Evolutionary conservation across 2,888 invertebrate species (phyloP).

Genomic region (Lepidonotus clava): DNA sequence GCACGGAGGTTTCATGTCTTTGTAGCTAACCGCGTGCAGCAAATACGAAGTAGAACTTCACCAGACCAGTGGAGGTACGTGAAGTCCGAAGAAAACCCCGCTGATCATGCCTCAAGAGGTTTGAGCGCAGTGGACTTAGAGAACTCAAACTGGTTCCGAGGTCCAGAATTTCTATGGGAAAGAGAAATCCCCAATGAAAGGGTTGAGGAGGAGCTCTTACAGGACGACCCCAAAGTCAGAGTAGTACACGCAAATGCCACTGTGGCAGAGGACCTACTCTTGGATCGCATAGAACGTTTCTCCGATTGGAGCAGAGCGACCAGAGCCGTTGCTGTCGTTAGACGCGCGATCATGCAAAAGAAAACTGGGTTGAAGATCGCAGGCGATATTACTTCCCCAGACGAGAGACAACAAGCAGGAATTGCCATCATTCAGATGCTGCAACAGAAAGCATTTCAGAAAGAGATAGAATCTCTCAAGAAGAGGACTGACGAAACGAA

Average conservation of each 20-base stretch:
- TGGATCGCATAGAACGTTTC: slow-evolving; percentile 22
- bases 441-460: slow-evolving; percentile 30
- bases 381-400: not conserved
- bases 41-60: slow-evolving; percentile 64
- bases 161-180: slow-evolving; percentile 60
- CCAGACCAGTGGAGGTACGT: slow-evolving; percentile 68
- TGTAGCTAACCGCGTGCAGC: slow-evolving; percentile 67
- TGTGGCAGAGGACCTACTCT: not conserved
- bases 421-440: not conserved
- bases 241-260: not conserved
- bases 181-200: not conserved
- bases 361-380: not conserved
- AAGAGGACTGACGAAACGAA: not conserved
- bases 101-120: slow-evolving; percentile 70
- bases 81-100: slow-evolving; percentile 70
- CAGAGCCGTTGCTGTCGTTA: not conserved
- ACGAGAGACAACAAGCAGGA: slow-evolving; percentile 44
- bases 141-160: slow-evolving; percentile 53
- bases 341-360: not conserved
- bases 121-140: slow-evolving; percentile 56
- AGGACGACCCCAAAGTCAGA: slow-evolving; percentile 50
- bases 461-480: slow-evolving; percentile 14
- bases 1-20: slow-evolving; percentile 67
- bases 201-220: not conserved
- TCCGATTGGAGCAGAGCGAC: slow-evolving; percentile 52